phyloP scores from a whole-genome alignment of 2,113 vertebrate species.

The Procavia capensis region DNA sequence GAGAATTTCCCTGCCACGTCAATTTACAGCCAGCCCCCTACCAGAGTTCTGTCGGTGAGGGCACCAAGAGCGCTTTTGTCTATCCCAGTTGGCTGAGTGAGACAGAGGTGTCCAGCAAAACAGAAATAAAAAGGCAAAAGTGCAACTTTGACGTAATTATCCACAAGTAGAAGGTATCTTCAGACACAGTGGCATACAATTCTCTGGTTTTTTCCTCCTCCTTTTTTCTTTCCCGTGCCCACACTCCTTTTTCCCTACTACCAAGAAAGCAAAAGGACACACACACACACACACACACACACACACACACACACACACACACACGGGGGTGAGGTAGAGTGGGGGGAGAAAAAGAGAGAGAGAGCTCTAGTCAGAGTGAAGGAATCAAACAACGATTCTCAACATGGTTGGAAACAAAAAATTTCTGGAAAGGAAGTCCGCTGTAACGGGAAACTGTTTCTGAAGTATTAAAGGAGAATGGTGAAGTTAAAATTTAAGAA shows the following conservation, averaged over 20 bases:
- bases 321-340: too few relatives aligned
- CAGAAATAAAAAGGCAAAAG: constrained; percentile 85
- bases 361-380: constrained; percentile 29
- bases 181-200: constrained; percentile 60
- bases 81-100: constrained; percentile 83
- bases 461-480: constrained; percentile 85
- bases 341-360: background rate
- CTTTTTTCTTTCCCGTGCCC: constrained; percentile 41
- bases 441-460: constrained; percentile 87
- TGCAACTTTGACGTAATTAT: constrained; percentile 78
- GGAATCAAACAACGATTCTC: constrained; percentile 80
- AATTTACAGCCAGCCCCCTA: constrained; percentile 89
- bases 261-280: background rate
- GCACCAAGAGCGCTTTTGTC: constrained; percentile 86
- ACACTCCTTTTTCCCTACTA: constrained; percentile 42
- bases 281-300: background rate
- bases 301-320: background rate
- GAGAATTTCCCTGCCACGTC: constrained; percentile 93
- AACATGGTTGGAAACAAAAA: constrained; percentile 85
- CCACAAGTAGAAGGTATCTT: constrained; percentile 80
- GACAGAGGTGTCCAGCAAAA: constrained; percentile 78
- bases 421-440: constrained; percentile 89
- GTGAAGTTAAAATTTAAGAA: constrained; percentile 73
- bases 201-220: constrained; percentile 41
- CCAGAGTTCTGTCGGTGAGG: constrained; percentile 85